Evolutionary conservation across 2,797 vertebrate genomes (phyloP).

Genomic region (Adelosebastes latens): DNA sequence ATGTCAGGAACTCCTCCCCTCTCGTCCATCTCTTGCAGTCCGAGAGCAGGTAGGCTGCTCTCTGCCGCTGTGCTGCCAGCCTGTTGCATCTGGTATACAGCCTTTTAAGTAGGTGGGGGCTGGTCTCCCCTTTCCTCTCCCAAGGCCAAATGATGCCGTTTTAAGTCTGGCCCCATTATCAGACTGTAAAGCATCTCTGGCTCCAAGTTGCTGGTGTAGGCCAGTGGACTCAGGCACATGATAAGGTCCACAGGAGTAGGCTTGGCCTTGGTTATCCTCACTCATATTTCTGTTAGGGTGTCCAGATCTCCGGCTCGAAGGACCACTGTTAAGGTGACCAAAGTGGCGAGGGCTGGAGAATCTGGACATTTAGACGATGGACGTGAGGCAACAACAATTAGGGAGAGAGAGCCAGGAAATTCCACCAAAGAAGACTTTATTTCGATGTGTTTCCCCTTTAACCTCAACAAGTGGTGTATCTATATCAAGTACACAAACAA

Average conservation of each 20-base stretch:
- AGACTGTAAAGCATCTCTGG: background rate
- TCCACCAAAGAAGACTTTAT: no score
- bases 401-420: no score
- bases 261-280: background rate
- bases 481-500: no score
- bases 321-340: background rate
- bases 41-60: background rate
- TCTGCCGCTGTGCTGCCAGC: background rate
- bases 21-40: background rate
- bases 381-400: no score
- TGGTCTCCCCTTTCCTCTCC: background rate
- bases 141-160: background rate
- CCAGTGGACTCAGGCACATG: background rate
- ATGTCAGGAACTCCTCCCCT: background rate
- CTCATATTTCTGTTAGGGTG: background rate
- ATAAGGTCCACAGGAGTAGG: background rate
- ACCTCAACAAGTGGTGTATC: no score
- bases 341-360: no score
- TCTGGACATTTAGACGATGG: no score
- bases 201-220: background rate
- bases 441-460: no score
- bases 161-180: background rate
- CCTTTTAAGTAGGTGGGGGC: background rate
- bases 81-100: background rate
- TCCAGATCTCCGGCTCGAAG: background rate